Evolutionary conservation across 30 jellyfish, hydroid and myxozoan genomes (phyloP).

Genomic region (Hydractinia symbiolongicarpus): DNA sequence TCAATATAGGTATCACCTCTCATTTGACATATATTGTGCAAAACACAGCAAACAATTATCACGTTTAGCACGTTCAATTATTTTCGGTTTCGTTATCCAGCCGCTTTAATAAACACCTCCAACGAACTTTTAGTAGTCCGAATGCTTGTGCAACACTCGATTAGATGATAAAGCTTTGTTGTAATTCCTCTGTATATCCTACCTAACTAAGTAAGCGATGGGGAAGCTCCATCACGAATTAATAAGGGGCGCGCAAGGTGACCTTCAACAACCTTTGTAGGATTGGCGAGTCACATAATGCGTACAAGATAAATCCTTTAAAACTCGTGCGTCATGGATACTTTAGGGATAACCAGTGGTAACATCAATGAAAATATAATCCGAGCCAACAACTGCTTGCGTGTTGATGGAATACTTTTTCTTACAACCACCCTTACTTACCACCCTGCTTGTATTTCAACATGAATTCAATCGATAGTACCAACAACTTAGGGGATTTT

Average conservation of each 20-base stretch:
- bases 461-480: constrained; percentile 49
- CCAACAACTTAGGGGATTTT: constrained; percentile 51
- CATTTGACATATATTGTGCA: background rate
- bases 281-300: constrained; percentile 25
- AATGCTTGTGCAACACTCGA: constrained; percentile 17
- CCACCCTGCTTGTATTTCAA: constrained; percentile 18
- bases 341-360: constrained; percentile 58
- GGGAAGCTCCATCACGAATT: constrained; percentile 50
- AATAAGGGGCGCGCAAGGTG: constrained; percentile 20
- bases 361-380: constrained; percentile 21
- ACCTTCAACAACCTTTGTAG: background rate
- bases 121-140: constrained; percentile 40
- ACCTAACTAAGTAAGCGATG: constrained; percentile 22
- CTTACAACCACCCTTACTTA: too few relatives aligned
- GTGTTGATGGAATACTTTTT: constrained; percentile 41
- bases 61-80: constrained; percentile 20
- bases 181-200: constrained; percentile 14
- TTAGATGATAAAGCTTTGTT: background rate
- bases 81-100: constrained; percentile 19
- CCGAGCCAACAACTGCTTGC: constrained; percentile 60
- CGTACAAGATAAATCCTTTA: constrained; percentile 12
- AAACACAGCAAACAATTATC: constrained; percentile 45
- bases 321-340: constrained; percentile 51
- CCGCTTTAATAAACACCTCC: constrained; percentile 43
- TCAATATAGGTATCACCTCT: background rate